Percentiles rank a stretch among this genome's conserved stretches.
phyloP scores from a whole-genome alignment of 1,140 invertebrate genomes.

The Batillaria attramentaria region DNA sequence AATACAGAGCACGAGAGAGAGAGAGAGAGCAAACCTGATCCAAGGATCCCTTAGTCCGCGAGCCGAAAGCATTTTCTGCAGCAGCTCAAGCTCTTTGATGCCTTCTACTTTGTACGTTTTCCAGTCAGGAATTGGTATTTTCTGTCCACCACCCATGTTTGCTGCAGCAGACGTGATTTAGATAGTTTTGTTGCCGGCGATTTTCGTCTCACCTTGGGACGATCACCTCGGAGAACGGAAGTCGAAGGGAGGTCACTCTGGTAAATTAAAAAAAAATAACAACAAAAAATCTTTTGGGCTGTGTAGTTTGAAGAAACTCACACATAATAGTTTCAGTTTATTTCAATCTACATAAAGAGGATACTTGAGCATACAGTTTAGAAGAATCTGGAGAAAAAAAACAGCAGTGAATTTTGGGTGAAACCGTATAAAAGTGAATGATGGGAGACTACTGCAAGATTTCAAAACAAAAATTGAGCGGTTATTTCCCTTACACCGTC shows the following conservation, averaged over 20 bases:
- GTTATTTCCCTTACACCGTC: too few relatives aligned
- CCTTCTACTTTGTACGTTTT: slow-evolving; percentile 82
- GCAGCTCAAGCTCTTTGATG: slow-evolving; percentile 76
- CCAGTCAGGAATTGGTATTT: slow-evolving; percentile 77
- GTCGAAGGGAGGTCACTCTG: slow-evolving; percentile 7
- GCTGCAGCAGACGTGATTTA: background rate
- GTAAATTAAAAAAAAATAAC: too few relatives aligned
- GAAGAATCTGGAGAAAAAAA: too few relatives aligned
- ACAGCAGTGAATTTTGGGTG: too few relatives aligned
- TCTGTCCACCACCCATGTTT: slow-evolving; percentile 31
- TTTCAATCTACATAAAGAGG: background rate
- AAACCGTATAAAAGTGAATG: too few relatives aligned
- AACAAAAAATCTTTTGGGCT: too few relatives aligned
- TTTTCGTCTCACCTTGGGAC: slow-evolving; percentile 5
- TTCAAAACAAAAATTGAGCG: too few relatives aligned
- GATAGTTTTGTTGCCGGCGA: background rate
- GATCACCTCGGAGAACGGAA: slow-evolving; percentile 21
- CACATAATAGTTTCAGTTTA: too few relatives aligned
- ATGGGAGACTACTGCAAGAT: too few relatives aligned
- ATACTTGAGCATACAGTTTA: too few relatives aligned
- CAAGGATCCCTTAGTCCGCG: slow-evolving; percentile 87
- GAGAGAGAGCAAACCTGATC: slow-evolving; percentile 77
- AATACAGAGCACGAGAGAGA: background rate
- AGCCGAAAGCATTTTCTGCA: slow-evolving; percentile 77
- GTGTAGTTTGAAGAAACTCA: too few relatives aligned